Evolutionary conservation across 1,140 invertebrate genomes (phyloP), one percentile per base, ranked within the genome.

Genomic region (Brachystomella parvula): DNA sequence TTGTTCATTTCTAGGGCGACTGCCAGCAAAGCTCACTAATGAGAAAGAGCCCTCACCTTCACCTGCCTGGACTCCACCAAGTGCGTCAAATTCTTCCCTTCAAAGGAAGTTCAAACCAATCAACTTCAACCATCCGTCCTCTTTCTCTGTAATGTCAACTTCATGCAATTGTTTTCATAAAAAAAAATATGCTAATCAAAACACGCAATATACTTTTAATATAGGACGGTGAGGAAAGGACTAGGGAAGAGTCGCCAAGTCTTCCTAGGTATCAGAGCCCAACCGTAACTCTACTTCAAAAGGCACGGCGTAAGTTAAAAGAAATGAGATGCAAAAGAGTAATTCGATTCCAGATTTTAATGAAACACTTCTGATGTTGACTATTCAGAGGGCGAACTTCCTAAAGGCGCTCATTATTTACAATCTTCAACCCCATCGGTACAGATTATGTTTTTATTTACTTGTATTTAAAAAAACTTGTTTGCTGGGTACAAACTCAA

Each of bases 271-370:
- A 87, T 31, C 90, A 91, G 79, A 92, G 90, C 80, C 89, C 91
- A 3, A 92, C 89, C 2, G 88, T 94, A 70, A 93, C 89, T 1
- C 78, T 94, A 57, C 81, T 94, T 58, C 89, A 93, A 78, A 92
- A 92, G 81, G 89, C 88, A 49, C 82, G 91, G 87, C 90, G 90
- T 92, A 80, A 78, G 76, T 75, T 62, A 65, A 60, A 9, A 60
- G 24, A 56, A 56, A 56, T 56, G n/a, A 12, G 39, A 44, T 9
- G 9, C 39, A 44, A 12, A 44, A 9, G n/a, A 44, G n/a, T 44
- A 44, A 44, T 44, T 44, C n/a, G 39, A n/a, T n/a, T n/a, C n/a
- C n/a, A n/a, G n/a, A n/a, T n/a, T n/a, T n/a, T n/a, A n/a, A n/a
- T n/a, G n/a, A n/a, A n/a, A n/a, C n/a, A n/a, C n/a, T n/a, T n/a